Evolutionary conservation across 2,888 invertebrate genomes (phyloP), one percentile per base, ranked within the genome.

Genomic region (Uropetala carovei): DNA sequence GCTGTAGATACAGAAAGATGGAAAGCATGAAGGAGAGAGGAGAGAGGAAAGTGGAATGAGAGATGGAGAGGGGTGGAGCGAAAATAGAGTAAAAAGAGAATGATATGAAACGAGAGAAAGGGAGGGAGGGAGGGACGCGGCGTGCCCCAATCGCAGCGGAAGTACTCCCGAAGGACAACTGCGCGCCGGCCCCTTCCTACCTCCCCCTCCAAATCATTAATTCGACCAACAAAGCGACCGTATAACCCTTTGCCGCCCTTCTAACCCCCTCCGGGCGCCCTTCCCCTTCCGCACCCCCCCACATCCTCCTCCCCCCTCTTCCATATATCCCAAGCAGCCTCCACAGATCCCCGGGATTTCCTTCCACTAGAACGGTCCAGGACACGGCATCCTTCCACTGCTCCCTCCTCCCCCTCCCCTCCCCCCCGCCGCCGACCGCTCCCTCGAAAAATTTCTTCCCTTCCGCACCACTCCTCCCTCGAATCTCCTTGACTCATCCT

Each of bases 141-240:
- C 68, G 22, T 22, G 14, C 58, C 56, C 59, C 60, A 85, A 85
- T 85, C 85, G 58, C 57, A 86, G 22, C 60, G 86, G 86, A 86
- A 86, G 59, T 30, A 86, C 86, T 60, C 86, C 86, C 86, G 86
- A 86, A 60, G 86, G 86, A 86, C 86, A 59, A 86, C 86, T 86
- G 86, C 59, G 59, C 57, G 85, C 58, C 85, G 85, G 27, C 22
- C 56, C 10, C 56, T 43, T 8, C 57, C 83, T 43, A 18, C n/a
- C 56, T 10, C 9, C 59, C 86, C 60, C 86, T 86, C 86, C 86
- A n/a, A 86, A 86, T 86, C 86, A 86, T 86, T 86, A 86, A 86
- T 86, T 86, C 86, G 86, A 60, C 86, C 86, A 60, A 86, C 86
- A 86, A 86, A 86, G 86, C 86, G 86, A 60, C 86, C 86, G 60